Percentiles rank a stretch among this genome's conserved stretches.
phyloP scores from a whole-genome alignment of 2,113 vertebrate genomes.

The Salvelinus sp. region DNA sequence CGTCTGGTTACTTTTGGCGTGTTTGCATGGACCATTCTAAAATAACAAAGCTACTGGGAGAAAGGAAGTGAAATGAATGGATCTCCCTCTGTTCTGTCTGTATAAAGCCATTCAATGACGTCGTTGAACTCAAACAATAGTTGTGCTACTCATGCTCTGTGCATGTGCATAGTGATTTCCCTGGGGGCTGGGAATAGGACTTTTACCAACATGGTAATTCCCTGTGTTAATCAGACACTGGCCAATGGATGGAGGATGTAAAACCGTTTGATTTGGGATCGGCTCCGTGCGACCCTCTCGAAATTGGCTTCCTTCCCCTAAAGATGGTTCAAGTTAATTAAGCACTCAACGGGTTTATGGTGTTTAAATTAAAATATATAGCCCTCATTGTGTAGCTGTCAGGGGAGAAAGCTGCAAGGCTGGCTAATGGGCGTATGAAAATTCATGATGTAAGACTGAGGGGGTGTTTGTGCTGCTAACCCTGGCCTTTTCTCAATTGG shows the following conservation, averaged over 20 bases:
- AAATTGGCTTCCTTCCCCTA: conserved; percentile 90
- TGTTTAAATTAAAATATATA: conserved; percentile 94
- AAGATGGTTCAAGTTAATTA: conserved; percentile 95
- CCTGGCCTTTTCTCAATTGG: conserved; percentile 4
- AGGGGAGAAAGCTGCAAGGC: conserved; percentile 70
- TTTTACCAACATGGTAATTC: conserved; percentile 92
- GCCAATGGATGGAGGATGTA: conserved; percentile 82
- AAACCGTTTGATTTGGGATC: conserved; percentile 87
- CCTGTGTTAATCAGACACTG: conserved; percentile 89
- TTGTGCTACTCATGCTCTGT: conserved; percentile 87
- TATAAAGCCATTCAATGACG: conserved; percentile 91
- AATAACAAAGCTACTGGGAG: conserved; percentile 54
- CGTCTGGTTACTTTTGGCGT: background rate
- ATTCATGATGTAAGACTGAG: conserved; percentile 73
- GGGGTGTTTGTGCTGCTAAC: conserved; percentile 11
- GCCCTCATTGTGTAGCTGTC: conserved; percentile 86
- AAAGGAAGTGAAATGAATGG: conserved; percentile 79
- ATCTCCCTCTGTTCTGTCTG: conserved; percentile 81
- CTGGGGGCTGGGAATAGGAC: conserved; percentile 73
- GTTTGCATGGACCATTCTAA: background rate
- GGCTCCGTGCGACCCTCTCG: conserved; percentile 77
- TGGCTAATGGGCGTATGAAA: conserved; percentile 74
- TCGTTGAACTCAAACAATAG: conserved; percentile 88
- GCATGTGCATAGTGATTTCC: conserved; percentile 91
- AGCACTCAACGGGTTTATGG: conserved; percentile 92